Evolutionary conservation across 2,888 invertebrate species (phyloP), one percentile per base, ranked within the genome.

Genomic region (Limnephilus marmoratus): DNA sequence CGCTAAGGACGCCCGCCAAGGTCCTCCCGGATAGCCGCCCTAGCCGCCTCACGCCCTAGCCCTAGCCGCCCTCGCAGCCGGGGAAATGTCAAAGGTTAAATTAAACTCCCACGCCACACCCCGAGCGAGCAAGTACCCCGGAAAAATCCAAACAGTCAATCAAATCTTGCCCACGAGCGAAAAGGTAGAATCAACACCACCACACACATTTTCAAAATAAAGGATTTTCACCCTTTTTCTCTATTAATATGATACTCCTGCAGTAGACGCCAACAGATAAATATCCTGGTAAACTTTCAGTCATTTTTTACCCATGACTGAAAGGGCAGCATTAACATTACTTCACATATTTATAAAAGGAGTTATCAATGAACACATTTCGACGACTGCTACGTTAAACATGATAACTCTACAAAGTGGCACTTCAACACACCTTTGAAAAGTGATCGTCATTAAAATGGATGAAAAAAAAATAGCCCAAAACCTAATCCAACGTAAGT

Each of bases 41-140:
- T 68, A 9, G 24, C 68, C 68, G 68, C 68, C 68, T 68, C 68
- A 24, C 68, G 68, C 31, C 31, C 31, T 31, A 31, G 31, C 68
- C n/a, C n/a, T n/a, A 7, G n/a, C 68, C 90, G 83, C 90, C 90
- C 80, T 34, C 85, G n/a, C 85, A 68, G 90, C 90, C 90, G 90
- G 90, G 90, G 68, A 90, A 90, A 90, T 90, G 90, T 49, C 90
- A 90, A 85, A 90, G 90, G 90, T 90, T 90, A 34, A 24, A 68
- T 87, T 68, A 45, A 45, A 86, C 29, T 86, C 29, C 86, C 24
- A 24, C 86, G 68, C 86, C 41, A 12, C 24, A n/a, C 45, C 86
- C 13, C 41, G 3, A 34, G 37, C 18, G 83, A 3, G 83, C 83
- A 15, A 83, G 83, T 68, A 68, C 68, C 68, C 68, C 24, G 68